Percentiles rank a stretch among this genome's conserved stretches.
Conservation (phyloP, 2,888 invertebrate species). For the Copidosoma aretas region DNA sequence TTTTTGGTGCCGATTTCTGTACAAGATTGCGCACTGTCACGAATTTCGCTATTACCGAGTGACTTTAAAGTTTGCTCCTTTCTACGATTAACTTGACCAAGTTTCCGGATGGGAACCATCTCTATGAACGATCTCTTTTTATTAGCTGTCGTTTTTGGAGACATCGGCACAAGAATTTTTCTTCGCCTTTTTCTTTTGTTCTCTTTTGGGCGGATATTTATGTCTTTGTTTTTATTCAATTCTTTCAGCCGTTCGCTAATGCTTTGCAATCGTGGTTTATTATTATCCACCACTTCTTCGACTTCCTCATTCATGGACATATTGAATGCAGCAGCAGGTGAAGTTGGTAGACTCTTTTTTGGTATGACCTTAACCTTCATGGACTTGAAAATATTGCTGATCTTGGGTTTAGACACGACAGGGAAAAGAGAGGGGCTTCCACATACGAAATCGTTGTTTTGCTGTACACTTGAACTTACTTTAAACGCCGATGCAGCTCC, state of each 20-base stretch:
- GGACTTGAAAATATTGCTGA: constrained; percentile 47
- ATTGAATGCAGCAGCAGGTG: constrained; percentile 45
- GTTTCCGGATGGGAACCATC: too few relatives aligned
- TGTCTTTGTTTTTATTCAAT: background rate
- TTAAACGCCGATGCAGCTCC: constrained; percentile 21
- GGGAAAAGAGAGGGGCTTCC: too few relatives aligned
- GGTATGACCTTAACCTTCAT: constrained; percentile 46
- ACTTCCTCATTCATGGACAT: background rate
- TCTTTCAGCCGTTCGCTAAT: background rate
- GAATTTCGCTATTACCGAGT: constrained; percentile 8
- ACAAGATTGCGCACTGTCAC: background rate
- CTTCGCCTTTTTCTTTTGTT: background rate
- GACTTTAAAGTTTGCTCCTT: background rate
- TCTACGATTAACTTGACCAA: background rate
- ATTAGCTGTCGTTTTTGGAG: background rate
- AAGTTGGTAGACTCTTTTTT: constrained; percentile 45
- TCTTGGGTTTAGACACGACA: too few relatives aligned
- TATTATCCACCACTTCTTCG: background rate
- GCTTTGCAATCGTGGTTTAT: background rate
- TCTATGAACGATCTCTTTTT: background rate
- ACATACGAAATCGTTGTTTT: too few relatives aligned
- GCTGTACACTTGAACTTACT: too few relatives aligned
- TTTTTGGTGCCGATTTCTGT: constrained; percentile 1
- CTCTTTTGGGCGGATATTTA: background rate
- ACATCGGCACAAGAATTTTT: background rate